Base-by-base conservation (phyloP, 2,797 vertebrate genomes). In the Trachurus trachurus region DNA sequence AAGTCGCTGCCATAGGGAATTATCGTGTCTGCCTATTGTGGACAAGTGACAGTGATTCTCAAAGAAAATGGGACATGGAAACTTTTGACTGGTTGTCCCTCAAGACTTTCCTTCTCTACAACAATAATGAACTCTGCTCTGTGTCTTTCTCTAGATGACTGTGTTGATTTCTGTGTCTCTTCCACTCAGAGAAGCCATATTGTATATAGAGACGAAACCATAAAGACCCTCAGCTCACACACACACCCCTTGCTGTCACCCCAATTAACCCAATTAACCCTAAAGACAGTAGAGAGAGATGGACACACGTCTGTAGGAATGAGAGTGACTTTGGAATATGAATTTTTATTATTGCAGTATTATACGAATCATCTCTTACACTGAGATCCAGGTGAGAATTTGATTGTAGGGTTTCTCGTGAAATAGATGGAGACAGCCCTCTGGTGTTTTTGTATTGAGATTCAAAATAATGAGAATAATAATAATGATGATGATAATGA, bases 161-260 rank as follows among this genome's bases (percentile, higher is more conserved):
- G 87, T 94, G 91, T 91, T 87, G 87, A 92, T 89, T 84, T 91
- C 90, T 92, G 92, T 94, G 93, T 95, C 93, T 93, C 90, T 93
- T 92, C 93, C 93, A 91, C 90, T 93, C 93, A 93, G 94, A 94
- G 94, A 96, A 96, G 95, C 95, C 95, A 96, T 96, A 96, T 88
- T 95, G 94, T 95, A 95, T 49, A 95, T 95, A 94, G 88, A 88
- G 87, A 93, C 86, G 82, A 92, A 90, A 94, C 94, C 94, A 94
- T 93, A 82, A 92, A 91, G 84, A 92, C 88, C 91, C 90, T 94
- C 87, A 91, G 88, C 89, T 91, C 88, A 84, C 82, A 81, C 82
- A 81, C 62, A 26, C 26, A 26, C 26, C 72, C 76, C 66, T 89
- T 80, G 75, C 85, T 34, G 52, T 88, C 84, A 79, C 81, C 42